phyloP scores from a whole-genome alignment of 2,113 vertebrate species.

The Thermophis baileyi region DNA sequence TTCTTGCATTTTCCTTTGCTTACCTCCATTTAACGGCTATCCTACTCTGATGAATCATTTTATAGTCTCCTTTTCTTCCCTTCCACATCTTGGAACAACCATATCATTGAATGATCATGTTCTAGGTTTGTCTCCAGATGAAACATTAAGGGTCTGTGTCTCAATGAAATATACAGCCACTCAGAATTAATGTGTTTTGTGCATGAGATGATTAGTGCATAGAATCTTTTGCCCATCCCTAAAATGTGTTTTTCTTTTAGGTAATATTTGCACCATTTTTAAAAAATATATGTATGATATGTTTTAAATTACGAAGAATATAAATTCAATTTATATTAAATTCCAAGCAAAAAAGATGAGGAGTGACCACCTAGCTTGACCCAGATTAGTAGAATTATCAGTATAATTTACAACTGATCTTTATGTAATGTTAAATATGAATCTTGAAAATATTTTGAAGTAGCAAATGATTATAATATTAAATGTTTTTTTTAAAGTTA shows the following conservation, averaged over 20 bases:
- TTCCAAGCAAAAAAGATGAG: background rate
- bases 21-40: background rate
- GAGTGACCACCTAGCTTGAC: background rate
- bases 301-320: background rate
- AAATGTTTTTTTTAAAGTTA: background rate
- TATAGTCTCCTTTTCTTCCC: background rate
- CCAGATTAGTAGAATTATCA: background rate
- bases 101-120: background rate
- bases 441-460: background rate
- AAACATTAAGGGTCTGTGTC: background rate
- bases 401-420: background rate
- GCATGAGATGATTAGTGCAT: background rate
- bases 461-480: background rate
- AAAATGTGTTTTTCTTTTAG: background rate
- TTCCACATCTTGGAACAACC: background rate
- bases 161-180: background rate
- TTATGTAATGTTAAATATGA: background rate
- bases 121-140: background rate
- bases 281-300: background rate
- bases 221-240: background rate
- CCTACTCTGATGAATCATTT: background rate
- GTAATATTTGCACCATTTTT: background rate
- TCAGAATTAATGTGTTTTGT: background rate
- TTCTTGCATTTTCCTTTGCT: background rate
- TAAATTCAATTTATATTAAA: background rate